Conservation (phyloP, 2,113 vertebrate genomes). For the Cyanoderma ruficeps region DNA sequence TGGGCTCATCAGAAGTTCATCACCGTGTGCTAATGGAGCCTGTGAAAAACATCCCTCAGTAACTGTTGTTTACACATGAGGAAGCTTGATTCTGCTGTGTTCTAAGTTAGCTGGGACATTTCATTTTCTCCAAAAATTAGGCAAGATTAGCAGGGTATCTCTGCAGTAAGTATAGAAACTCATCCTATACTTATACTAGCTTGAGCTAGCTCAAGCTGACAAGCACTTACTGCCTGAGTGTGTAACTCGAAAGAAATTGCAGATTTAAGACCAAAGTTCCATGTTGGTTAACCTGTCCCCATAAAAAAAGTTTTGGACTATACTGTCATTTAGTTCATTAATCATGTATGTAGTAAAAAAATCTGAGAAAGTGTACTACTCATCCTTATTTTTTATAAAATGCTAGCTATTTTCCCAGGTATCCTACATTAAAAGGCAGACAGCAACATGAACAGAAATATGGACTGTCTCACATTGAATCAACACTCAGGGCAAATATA, state of each 20-base stretch:
- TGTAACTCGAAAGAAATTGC: background rate
- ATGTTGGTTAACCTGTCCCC: background rate
- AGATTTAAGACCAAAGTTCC: background rate
- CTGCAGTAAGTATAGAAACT: background rate
- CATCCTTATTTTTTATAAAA: background rate
- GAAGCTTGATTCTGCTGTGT: background rate
- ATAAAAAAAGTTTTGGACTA: background rate
- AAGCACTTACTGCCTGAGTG: background rate
- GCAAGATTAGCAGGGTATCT: background rate
- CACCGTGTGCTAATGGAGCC: rapidly evolving
- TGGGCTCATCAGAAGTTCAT: background rate
- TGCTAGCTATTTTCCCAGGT: background rate
- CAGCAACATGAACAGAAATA: background rate
- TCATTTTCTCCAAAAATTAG: background rate
- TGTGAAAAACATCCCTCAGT: background rate
- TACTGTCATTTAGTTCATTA: background rate
- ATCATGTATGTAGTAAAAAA: background rate
- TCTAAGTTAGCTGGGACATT: background rate
- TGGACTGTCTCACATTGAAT: background rate
- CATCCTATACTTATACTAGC: background rate
- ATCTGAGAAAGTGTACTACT: background rate
- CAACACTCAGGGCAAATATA: background rate
- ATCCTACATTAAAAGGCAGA: background rate
- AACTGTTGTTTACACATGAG: background rate
- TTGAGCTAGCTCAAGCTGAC: background rate